Percentiles rank a stretch among this genome's conserved stretches.
These are phyloP conservation scores for Metaphire vulgaris DNA, from an alignment of 1,140 invertebrate species.

Conservation along the genomic window DNA sequence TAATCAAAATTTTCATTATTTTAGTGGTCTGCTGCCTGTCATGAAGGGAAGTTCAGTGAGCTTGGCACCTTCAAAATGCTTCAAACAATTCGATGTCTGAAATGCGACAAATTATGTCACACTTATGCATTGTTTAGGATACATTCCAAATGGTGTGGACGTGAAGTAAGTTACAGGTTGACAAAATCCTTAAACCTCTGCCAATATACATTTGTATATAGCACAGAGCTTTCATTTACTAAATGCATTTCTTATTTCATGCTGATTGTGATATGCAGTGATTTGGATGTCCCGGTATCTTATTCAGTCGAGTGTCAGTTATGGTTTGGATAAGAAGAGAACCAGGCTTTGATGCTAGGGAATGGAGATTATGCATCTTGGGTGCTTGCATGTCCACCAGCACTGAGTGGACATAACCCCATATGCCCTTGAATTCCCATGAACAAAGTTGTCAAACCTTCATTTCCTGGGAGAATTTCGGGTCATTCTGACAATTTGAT, in stretches of 20 bases:
- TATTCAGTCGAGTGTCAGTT: not conserved
- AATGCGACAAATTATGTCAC: not conserved
- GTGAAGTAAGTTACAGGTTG: not conserved
- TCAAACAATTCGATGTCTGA: not conserved
- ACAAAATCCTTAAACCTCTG: no score
- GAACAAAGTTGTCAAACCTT: no score
- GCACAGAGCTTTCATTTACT: not conserved
- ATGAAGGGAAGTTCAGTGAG: not conserved
- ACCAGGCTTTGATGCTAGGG: not conserved
- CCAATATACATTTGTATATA: not conserved
- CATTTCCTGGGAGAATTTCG: no score
- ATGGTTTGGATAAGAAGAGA: not conserved
- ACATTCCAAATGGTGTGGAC: not conserved
- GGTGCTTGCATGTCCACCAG: no score
- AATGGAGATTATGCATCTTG: no score
- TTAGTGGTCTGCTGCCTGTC: not conserved
- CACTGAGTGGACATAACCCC: no score
- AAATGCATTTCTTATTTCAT: not conserved
- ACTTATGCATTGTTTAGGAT: not conserved
- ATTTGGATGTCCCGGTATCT: not conserved
- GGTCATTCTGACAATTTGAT: no score
- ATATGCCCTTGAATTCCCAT: no score
- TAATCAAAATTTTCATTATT: no score
- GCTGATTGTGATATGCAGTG: not conserved
- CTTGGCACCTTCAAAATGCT: not conserved